Evolutionary conservation across 2,113 vertebrate species (phyloP), one percentile per base, ranked within the genome.

Genomic region (Saccopteryx leptura): DNA sequence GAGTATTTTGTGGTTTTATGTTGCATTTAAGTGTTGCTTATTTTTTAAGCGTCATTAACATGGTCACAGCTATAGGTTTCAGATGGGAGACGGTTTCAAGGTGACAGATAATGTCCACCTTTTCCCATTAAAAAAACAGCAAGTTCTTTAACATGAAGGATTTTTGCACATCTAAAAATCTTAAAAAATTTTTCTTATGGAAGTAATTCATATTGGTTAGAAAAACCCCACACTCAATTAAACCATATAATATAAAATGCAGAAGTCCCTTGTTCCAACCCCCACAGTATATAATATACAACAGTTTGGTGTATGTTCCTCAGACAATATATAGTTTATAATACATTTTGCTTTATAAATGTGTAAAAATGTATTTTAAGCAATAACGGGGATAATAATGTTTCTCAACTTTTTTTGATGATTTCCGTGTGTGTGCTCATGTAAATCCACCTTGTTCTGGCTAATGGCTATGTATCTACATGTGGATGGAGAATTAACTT

Each of bases 191-290:
- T 93, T 85, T 66, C 60, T 76, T 69, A 13, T 68, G 28, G 50
- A 92, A 94, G 9, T 80, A 93, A 91, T 84, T 85, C n/a, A 46
- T 65, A 18, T 74, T 28, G 54, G 23, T 69, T 24, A 46, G 93
- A 91, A 81, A 28, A 39, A 39, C 39, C 39, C 39, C 39, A 39
- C 39, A 39, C 39, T 8, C 52, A 94, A 11, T 75, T 31, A 69
- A 96, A 71, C 87, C 58, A 66, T 54, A 1, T 19, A 61, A 19
- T 12, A 74, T 68, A 56, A 79, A 88, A 33, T 80, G 8, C 52
- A 18, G 68, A 74, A 48, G 8, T 81, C 33, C 31, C 56, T 87
- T n/a, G 69, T 60, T 23, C 65, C 28, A 88, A 0, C 23, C 50
- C 48, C 4, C 60, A 81, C 69, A 81, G 19, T 52, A 52, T 14